Conservation (phyloP, 1,140 invertebrate genomes). For the Cydia fagiglandana region DNA sequence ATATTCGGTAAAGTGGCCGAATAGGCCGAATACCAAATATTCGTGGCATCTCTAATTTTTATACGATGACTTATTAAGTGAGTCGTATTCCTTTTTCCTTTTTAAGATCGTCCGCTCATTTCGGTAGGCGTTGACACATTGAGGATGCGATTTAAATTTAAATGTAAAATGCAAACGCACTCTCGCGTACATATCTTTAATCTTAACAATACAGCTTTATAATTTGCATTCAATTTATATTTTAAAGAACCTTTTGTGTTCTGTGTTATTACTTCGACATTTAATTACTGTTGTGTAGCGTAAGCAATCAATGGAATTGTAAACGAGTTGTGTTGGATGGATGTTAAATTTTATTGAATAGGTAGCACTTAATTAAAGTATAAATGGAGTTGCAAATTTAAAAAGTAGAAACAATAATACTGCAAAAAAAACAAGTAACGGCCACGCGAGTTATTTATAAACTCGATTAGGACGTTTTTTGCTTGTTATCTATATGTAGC, state of each 20-base stretch:
- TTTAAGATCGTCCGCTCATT: not conserved
- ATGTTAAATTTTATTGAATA: conserved; percentile 10
- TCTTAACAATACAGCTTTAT: conserved; percentile 10
- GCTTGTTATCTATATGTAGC: not conserved
- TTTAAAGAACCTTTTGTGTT: conserved; percentile 18
- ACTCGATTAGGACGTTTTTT: not conserved
- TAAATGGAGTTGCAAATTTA: not conserved
- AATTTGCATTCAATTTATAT: conserved; percentile 14
- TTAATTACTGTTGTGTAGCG: conserved; percentile 4
- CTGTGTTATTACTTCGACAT: conserved; percentile 9
- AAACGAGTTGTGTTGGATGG: conserved; percentile 13
- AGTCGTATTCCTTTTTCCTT: conserved; percentile 13
- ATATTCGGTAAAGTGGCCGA: too few species aligned
- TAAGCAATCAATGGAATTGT: conserved; percentile 9
- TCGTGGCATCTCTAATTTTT: too few species aligned
- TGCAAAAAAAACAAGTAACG: not conserved
- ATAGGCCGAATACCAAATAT: too few species aligned
- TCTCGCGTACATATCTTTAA: conserved; percentile 3
- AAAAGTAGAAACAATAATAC: not conserved
- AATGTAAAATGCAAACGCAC: conserved; percentile 13
- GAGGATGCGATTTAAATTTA: not conserved
- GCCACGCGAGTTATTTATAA: not conserved
- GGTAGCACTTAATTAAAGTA: conserved; percentile 2
- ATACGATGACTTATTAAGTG: conserved; percentile 22
- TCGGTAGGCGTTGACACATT: conserved; percentile 20